Percentiles rank a stretch among this genome's conserved stretches.
Conservation (phyloP, 1,140 invertebrate genomes). For the Heliconius eleuchia region DNA sequence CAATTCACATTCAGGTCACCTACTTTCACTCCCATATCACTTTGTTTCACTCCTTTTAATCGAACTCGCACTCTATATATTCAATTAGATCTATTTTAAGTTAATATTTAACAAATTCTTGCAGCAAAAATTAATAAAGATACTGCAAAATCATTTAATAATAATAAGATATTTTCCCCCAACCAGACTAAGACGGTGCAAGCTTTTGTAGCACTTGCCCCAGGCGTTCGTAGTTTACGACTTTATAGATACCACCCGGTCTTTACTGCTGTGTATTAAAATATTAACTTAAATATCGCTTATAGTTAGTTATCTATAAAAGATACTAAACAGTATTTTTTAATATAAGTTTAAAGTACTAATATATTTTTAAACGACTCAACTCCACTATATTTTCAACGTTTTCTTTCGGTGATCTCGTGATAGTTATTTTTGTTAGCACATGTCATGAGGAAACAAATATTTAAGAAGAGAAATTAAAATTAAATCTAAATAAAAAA, state of each 20-base stretch:
- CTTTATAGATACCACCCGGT: not conserved
- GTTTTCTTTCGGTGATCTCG: no score
- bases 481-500: no score
- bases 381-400: no score
- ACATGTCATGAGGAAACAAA: no score
- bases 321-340: not conserved
- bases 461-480: no score
- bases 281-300: slow-evolving; percentile 3
- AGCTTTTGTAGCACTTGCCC: slow-evolving; percentile 1
- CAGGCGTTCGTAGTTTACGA: not conserved
- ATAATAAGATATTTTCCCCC: not conserved
- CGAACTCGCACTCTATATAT: no score
- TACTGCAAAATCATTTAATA: not conserved
- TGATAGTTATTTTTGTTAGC: no score
- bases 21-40: no score
- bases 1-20: no score
- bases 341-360: not conserved
- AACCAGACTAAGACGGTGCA: not conserved
- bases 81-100: no score
- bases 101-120: not conserved
- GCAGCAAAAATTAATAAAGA: not conserved
- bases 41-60: no score
- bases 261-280: not conserved
- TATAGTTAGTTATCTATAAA: not conserved
- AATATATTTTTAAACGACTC: no score